These are phyloP conservation scores for Troides helena DNA, from an alignment of 2,888 invertebrate genomes.

Conservation along the genomic window DNA sequence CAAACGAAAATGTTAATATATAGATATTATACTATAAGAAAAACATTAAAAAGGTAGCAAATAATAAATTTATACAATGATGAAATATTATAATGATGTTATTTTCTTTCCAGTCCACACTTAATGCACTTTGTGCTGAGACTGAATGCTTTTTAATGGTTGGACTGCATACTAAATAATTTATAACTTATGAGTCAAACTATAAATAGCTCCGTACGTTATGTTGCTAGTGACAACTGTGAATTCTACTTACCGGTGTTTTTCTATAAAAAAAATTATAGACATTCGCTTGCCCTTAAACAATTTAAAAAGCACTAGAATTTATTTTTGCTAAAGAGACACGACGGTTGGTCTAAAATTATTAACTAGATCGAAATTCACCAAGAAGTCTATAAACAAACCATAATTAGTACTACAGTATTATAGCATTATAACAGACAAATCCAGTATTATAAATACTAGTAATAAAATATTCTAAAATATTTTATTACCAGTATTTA, in stretches of 20 bases:
- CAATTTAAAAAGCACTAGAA: background rate
- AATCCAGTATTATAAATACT: no score
- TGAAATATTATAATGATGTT: conserved; percentile 5
- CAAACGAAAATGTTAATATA: background rate
- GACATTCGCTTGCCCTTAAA: no score
- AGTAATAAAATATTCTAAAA: no score
- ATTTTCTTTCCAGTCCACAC: conserved; percentile 30
- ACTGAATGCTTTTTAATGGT: conserved; percentile 72
- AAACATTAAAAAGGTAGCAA: background rate
- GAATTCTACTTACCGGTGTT: background rate
- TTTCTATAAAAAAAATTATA: background rate
- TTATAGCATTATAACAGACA: no score
- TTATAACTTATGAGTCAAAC: conserved; percentile 45
- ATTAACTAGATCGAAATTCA: no score
- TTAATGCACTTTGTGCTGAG: conserved; percentile 53
- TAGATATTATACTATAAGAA: background rate
- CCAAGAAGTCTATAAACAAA: no score
- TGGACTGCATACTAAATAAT: conserved; percentile 56
- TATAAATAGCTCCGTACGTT: conserved; percentile 42
- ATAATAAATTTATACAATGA: conserved; percentile 1
- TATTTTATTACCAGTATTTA: no score
- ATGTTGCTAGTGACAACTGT: conserved; percentile 29
- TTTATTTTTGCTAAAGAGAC: background rate
- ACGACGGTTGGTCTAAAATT: no score
- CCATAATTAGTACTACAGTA: no score